Base-by-base conservation (phyloP, 2,888 invertebrate species). In the Melinaea marsaeus region DNA sequence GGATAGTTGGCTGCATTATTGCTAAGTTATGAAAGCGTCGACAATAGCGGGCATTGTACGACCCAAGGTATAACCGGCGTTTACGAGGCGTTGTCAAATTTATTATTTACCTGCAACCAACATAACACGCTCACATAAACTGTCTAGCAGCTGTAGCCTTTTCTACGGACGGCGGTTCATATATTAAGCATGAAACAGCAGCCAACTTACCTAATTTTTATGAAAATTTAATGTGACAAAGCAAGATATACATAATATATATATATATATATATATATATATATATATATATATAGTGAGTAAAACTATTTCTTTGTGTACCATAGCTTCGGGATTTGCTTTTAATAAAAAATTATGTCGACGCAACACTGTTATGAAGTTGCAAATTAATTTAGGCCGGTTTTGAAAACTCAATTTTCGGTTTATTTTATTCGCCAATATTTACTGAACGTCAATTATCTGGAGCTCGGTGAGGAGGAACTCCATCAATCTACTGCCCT, bases 381-480 rank as follows among this genome's bases (percentile, higher is more conserved):
- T 88, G 80, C 85, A 88, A 90, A 89, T 90, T 90, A 88, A 90
- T 88, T 89, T 87, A 85, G 85, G 78, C 81, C 78, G 83, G 81
- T 86, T 85, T 83, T 79, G 84, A 80, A 80, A 90, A 90, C 88
- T 88, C 87, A 88, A 88, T 89, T 89, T 88, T 81, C 84, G 78
- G 84, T 87, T 84, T 85, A 87, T 88, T 89, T 87, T 84, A 86
- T 86, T 83, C 85, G 80, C 83, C 86, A 89, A 89, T 89, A 88
- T 89, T 90, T 87, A 86, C 88, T 79, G 86, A 86, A 86, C 87
- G 88, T 86, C 89, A 88, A 89, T 89, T 88, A 90, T 86, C 83
- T 80, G 78, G 73, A 71, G 61, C 61, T 64, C 71, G 72, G 74
- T 71, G 69, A 64, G 69, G 71, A 71, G 74, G 71, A 69, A 66